Evolutionary conservation across 2,888 invertebrate genomes (phyloP).

Genomic region (Branchinecta sandiegonensis): DNA sequence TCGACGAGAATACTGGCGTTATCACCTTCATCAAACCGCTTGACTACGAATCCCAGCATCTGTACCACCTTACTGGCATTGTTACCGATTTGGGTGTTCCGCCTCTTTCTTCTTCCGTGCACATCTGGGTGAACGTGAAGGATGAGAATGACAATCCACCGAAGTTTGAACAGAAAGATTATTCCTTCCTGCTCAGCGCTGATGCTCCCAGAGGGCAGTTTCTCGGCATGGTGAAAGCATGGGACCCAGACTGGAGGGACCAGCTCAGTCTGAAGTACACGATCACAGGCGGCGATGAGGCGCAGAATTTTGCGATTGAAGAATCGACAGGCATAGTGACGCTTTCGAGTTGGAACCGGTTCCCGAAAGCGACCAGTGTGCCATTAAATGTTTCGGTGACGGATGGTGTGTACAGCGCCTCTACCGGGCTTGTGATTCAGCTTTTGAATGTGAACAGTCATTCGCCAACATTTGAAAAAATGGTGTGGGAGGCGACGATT

Average conservation of each 20-base stretch:
- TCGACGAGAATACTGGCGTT: conserved; percentile 58
- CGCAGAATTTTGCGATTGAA: conserved; percentile 57
- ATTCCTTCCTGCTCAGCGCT: conserved; percentile 59
- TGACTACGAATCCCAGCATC: conserved; percentile 59
- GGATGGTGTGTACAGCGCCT: conserved; percentile 86
- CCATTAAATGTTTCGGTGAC: conserved; percentile 81
- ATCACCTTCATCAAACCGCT: conserved; percentile 46
- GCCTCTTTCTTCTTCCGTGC: conserved; percentile 59
- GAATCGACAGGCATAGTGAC: conserved; percentile 46
- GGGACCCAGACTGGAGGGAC: conserved; percentile 71
- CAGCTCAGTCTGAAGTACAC: conserved; percentile 57
- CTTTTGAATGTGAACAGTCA: conserved; percentile 61
- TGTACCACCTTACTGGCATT: conserved; percentile 60
- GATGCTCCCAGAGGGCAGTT: conserved; percentile 72
- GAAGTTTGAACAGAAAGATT: conserved; percentile 62
- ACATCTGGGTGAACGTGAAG: conserved; percentile 64
- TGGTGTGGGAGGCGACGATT: conserved; percentile 60
- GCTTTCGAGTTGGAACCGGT: conserved; percentile 57
- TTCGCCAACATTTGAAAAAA: conserved; percentile 61
- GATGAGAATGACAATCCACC: conserved; percentile 88
- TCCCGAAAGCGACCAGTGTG: conserved; percentile 48
- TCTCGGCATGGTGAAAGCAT: conserved; percentile 71
- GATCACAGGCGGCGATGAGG: conserved; percentile 64
- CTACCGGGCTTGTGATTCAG: conserved; percentile 45
- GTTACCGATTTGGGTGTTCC: conserved; percentile 76